Conservation (phyloP, 1,140 invertebrate species). For the Laodelphax striatellus region DNA sequence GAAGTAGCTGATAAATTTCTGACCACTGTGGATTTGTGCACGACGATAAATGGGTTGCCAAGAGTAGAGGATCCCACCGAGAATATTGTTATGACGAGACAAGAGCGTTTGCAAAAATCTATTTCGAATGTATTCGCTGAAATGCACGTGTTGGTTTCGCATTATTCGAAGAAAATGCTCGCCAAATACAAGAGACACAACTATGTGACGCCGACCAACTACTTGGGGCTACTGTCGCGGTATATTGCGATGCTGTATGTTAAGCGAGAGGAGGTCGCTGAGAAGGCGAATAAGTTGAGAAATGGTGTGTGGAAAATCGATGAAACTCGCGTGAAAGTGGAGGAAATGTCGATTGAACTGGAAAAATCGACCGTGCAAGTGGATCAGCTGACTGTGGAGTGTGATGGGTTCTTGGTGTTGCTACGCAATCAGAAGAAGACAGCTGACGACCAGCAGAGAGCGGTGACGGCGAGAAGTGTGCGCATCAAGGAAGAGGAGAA, state of each 20-base stretch:
- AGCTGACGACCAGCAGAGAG: slow-evolving; percentile 64
- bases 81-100: background rate
- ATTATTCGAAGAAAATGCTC: slow-evolving; percentile 56
- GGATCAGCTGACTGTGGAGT: slow-evolving; percentile 54
- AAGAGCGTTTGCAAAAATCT: slow-evolving; percentile 14
- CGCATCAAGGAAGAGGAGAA: slow-evolving; percentile 68
- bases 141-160: slow-evolving; percentile 62
- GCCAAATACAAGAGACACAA: slow-evolving; percentile 65
- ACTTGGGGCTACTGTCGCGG: slow-evolving; percentile 65
- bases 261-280: slow-evolving; percentile 55
- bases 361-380: slow-evolving; percentile 61
- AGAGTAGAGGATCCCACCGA: slow-evolving; percentile 12
- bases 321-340: slow-evolving; percentile 59
- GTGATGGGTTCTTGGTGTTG: slow-evolving; percentile 60
- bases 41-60: slow-evolving; percentile 43
- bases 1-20: slow-evolving; percentile 67
- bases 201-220: slow-evolving; percentile 78
- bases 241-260: slow-evolving; percentile 62
- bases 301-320: slow-evolving; percentile 69
- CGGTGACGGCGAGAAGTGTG: slow-evolving; percentile 48
- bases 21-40: slow-evolving; percentile 48
- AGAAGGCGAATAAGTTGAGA: slow-evolving; percentile 56
- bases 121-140: slow-evolving; percentile 47
- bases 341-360: slow-evolving; percentile 65
- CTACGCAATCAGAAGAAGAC: slow-evolving; percentile 65